These are phyloP conservation scores for Chorisops tibialis DNA, from an alignment of 2,888 invertebrate genomes.

Conservation along the genomic window DNA sequence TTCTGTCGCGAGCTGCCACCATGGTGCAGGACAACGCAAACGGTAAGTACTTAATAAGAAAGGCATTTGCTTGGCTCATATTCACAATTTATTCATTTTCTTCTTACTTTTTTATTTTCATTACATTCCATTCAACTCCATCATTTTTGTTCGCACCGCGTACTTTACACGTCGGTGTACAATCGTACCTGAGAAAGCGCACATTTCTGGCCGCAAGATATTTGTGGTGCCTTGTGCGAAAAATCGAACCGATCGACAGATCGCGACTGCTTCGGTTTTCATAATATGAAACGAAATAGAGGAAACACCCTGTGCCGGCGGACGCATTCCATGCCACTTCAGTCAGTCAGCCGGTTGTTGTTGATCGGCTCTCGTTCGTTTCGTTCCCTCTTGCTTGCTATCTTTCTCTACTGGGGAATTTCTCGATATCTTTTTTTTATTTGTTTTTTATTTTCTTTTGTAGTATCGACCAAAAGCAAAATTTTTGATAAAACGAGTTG, in stretches of 20 bases:
- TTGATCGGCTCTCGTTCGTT: not conserved
- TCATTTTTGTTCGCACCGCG: constrained; percentile 5
- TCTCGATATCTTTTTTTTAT: not conserved
- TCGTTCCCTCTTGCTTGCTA: not conserved
- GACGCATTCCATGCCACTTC: constrained; percentile 17
- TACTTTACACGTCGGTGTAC: not conserved
- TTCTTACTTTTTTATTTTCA: not conserved
- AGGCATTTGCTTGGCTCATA: not conserved
- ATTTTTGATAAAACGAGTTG: not conserved
- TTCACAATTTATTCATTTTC: not conserved
- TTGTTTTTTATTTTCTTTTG: not conserved
- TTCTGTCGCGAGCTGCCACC: constrained; percentile 82
- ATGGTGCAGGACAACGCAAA: constrained; percentile 74
- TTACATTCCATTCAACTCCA: constrained; percentile 1
- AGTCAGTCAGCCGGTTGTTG: constrained; percentile 11
- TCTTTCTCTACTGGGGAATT: not conserved
- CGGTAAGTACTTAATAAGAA: constrained; percentile 44
- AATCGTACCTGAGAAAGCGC: not conserved
- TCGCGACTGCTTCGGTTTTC: not conserved
- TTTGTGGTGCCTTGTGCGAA: not conserved
- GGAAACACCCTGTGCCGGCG: constrained; percentile 8
- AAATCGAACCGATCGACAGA: constrained; percentile 3
- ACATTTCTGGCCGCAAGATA: not conserved
- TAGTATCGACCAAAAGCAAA: not conserved
- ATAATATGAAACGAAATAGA: too few species aligned